Evolutionary conservation across 1,140 invertebrate genomes (phyloP), one percentile per base, ranked within the genome.

Genomic region (Heliconius eleuchia): DNA sequence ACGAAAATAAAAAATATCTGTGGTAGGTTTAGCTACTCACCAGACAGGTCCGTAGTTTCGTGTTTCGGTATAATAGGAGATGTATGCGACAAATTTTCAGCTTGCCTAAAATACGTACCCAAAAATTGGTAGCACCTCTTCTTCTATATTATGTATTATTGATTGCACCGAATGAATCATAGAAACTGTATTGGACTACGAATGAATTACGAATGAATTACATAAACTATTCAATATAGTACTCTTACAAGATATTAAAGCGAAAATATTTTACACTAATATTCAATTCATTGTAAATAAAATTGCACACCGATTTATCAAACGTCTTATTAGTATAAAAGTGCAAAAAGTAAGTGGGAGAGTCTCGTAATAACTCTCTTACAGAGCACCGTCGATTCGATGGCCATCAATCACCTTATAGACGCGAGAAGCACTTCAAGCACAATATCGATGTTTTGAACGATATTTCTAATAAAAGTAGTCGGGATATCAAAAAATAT

Each of bases 391-490:
- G 71, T 78, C 81, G 79, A 80, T 84, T 50, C 81, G 79, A 83
- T 80, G 73, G 79, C 74, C 80, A 85, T 85, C 84, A 85, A 85
- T 85, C 84, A 84, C 82, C 70, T 77, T 78, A 83, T 78, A 79
- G 72, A 80, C 80, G 76, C 76, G 79, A 84, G 79, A 77, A 81
- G 74, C 76, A 77, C 76, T 82, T 74, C 42, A 42, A 23, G 30
- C 37, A 78, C 60, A 66, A 66, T 75, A 81, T 81, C 78, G 66
- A 57, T 80, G 70, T 78, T 82, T 66, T 82, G 73, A 82, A 82
- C 73, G 76, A 76, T 78, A 66, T 82, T 73, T 66, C 23, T 66
- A 66, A 27, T 66, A 66, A 66, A 66, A 27, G 60, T 66, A 66
- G 60, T 66, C 42, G 42, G 42, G 57, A 9, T 66, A 66, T 66